Evolutionary conservation across 2,113 vertebrate genomes (phyloP).

Genomic region (Numida meleagris): DNA sequence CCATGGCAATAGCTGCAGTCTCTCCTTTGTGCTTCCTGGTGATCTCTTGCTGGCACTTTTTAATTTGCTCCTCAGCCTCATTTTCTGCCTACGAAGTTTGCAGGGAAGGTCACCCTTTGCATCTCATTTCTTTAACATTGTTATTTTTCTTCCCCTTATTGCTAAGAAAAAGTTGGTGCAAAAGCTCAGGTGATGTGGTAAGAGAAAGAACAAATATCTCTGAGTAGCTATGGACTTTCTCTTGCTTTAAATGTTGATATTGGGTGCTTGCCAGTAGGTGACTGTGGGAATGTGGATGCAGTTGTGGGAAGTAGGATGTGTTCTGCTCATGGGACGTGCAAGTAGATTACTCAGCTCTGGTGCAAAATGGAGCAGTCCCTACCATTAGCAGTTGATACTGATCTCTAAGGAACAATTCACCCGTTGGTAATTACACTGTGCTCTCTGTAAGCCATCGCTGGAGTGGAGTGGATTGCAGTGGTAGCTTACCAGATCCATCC

Average conservation of each 20-base stretch:
- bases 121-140: constrained; percentile 35
- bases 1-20: background rate
- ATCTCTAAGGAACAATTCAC: background rate
- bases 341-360: background rate
- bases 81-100: constrained; percentile 45
- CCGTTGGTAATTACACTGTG: background rate
- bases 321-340: background rate
- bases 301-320: background rate
- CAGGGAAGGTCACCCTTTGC: constrained; percentile 32
- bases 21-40: constrained; percentile 18
- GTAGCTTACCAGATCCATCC: background rate
- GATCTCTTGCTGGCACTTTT: constrained; percentile 1
- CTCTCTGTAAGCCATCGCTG: background rate
- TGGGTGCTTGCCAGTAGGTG: background rate
- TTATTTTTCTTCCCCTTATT: background rate
- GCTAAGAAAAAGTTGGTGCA: background rate
- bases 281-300: background rate
- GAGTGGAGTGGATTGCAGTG: background rate
- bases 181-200: background rate
- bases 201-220: background rate
- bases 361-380: background rate
- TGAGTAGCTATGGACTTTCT: background rate
- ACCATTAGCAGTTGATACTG: background rate
- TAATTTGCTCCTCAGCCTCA: constrained; percentile 28
- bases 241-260: background rate